Evolutionary conservation across 1,140 invertebrate species (phyloP).

Genomic region (Platorchestia sp.): DNA sequence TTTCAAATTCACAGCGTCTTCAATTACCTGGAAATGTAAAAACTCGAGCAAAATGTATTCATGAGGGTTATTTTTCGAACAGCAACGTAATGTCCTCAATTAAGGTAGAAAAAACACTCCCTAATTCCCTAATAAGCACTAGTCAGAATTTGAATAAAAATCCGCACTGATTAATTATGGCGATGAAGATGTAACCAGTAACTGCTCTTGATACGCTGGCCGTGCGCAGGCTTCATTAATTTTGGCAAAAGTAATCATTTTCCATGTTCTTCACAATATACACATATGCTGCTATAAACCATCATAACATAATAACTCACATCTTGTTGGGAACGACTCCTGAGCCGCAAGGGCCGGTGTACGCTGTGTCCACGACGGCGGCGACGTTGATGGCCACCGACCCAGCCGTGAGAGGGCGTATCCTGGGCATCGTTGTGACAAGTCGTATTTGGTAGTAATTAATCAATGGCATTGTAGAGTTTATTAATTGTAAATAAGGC

Average conservation of each 20-base stretch:
- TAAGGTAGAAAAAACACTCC: neutral
- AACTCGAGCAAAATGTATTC: neutral
- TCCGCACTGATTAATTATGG: no score
- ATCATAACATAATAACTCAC: neutral
- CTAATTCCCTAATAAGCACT: neutral
- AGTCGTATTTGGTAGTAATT: neutral
- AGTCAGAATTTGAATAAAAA: neutral
- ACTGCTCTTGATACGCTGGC: no score
- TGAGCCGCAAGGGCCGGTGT: slow-evolving; percentile 72
- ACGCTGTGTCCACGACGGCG: slow-evolving; percentile 72
- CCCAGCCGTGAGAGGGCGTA: slow-evolving; percentile 74
- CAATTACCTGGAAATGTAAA: neutral
- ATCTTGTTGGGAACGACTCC: slow-evolving; percentile 66
- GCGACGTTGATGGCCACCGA: slow-evolving; percentile 76
- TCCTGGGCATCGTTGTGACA: slow-evolving; percentile 57
- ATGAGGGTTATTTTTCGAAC: no score
- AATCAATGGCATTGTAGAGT: neutral
- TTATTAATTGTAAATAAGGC: neutral
- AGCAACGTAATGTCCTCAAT: neutral
- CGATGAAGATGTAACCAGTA: no score
- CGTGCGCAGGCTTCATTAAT: no score
- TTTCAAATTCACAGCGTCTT: neutral
- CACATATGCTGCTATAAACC: neutral
- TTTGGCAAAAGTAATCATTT: no score
- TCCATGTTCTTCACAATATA: no score